Conservation (phyloP, 2,113 vertebrate species). For the Colistium nudipinnis region DNA sequence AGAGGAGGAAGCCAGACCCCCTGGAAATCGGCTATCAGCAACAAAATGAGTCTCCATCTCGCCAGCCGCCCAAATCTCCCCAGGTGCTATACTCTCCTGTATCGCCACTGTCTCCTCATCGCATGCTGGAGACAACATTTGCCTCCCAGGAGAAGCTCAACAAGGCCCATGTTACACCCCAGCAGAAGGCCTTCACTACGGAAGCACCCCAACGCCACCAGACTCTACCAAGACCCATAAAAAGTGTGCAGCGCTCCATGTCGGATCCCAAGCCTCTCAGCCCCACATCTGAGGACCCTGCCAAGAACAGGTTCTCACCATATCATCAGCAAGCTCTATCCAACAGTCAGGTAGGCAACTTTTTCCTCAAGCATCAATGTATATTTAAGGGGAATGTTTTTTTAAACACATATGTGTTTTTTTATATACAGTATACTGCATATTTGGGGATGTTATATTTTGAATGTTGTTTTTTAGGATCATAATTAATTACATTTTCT, state of each 20-base stretch:
- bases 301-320: slow-evolving; percentile 92
- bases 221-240: slow-evolving; percentile 93
- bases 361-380: slow-evolving; percentile 6
- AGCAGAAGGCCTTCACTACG: slow-evolving; percentile 94
- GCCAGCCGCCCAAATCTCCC: slow-evolving; percentile 94
- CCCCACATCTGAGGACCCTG: slow-evolving; percentile 93
- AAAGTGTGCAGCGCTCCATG: slow-evolving; percentile 96
- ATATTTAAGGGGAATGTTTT: neutral
- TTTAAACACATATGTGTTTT: too few relatives aligned
- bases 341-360: slow-evolving; percentile 89
- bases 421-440: too few relatives aligned
- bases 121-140: slow-evolving; percentile 94
- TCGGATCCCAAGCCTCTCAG: slow-evolving; percentile 98
- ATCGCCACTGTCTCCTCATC: slow-evolving; percentile 95
- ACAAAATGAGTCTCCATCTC: slow-evolving; percentile 87
- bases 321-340: slow-evolving; percentile 92
- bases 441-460: too few relatives aligned
- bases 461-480: too few relatives aligned
- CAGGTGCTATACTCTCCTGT: slow-evolving; percentile 98
- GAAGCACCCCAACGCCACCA: slow-evolving; percentile 92
- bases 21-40: slow-evolving; percentile 95
- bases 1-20: slow-evolving; percentile 95
- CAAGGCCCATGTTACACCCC: slow-evolving; percentile 96
- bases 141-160: slow-evolving; percentile 94
- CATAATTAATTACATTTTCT: too few relatives aligned